Conservation (phyloP, 2,888 invertebrate genomes). For the Chrysolina haemoptera region DNA sequence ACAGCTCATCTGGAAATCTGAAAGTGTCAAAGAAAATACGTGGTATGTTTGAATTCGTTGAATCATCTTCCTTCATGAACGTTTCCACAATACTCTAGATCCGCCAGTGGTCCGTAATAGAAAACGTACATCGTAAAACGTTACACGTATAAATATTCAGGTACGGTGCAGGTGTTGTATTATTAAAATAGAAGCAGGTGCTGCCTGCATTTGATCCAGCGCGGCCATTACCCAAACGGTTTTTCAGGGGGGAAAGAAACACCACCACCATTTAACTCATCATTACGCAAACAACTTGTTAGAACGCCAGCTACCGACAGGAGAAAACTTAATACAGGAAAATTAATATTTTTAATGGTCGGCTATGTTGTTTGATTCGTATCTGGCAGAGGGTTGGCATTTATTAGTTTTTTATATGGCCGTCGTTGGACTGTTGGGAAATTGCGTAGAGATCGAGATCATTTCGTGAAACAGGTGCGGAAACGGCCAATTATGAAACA, state of each 20-base stretch:
- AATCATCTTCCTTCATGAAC: no score
- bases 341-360: slow-evolving; percentile 17
- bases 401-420: slow-evolving; percentile 13
- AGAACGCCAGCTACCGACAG: neutral
- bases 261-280: slow-evolving; percentile 27
- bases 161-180: slow-evolving; percentile 39
- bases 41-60: no score
- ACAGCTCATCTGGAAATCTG: no score
- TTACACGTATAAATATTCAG: slow-evolving; percentile 33
- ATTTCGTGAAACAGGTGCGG: slow-evolving; percentile 12
- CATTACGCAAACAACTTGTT: slow-evolving; percentile 8
- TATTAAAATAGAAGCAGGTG: slow-evolving; percentile 43
- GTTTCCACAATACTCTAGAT: neutral
- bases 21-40: no score
- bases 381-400: slow-evolving; percentile 8
- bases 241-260: slow-evolving; percentile 25
- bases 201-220: slow-evolving; percentile 38
- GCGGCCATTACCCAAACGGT: slow-evolving; percentile 39
- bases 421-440: neutral
- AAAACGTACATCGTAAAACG: slow-evolving; percentile 20
- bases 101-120: slow-evolving; percentile 23
- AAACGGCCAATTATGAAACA: slow-evolving; percentile 10
- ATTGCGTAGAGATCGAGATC: slow-evolving; percentile 12
- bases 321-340: slow-evolving; percentile 14
- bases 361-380: slow-evolving; percentile 10